Evolutionary conservation across 2,113 vertebrate genomes (phyloP).

Genomic region (Accipiter cooperii): DNA sequence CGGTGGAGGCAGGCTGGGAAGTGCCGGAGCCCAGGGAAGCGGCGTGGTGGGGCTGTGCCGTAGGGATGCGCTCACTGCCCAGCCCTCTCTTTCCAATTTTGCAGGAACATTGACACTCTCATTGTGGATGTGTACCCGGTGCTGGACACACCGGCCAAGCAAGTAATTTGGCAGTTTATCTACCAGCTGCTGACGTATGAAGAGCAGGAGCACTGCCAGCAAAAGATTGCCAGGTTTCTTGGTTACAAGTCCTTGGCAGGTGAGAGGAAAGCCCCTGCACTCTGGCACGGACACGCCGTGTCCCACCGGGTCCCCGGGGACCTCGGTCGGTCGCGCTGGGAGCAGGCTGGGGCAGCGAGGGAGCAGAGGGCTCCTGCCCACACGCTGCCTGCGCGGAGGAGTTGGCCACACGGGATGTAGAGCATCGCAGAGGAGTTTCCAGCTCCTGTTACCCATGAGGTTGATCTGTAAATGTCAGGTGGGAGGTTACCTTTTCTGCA

Average conservation of each 20-base stretch:
- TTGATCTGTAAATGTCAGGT: neutral
- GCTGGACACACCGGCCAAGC: conserved; percentile 95
- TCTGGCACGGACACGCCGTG: rapidly evolving
- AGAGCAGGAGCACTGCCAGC: conserved; percentile 95
- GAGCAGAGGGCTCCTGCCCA: neutral
- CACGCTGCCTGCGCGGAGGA: neutral
- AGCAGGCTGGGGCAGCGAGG: neutral
- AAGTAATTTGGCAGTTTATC: conserved; percentile 97
- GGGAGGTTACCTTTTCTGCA: neutral
- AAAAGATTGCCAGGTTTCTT: conserved; percentile 94
- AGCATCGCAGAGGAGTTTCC: neutral
- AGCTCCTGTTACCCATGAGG: neutral
- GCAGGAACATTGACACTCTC: conserved; percentile 94
- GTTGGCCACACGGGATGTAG: rapidly evolving
- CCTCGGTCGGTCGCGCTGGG: rapidly evolving
- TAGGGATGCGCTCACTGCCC: neutral
- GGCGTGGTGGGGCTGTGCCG: rapidly evolving
- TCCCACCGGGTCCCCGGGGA: neutral
- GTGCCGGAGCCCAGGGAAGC: rapidly evolving
- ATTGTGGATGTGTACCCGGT: conserved; percentile 94
- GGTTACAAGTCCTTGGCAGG: conserved; percentile 84
- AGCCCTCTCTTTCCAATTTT: neutral
- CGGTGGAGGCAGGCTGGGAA: neutral
- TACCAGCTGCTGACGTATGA: conserved; percentile 97
- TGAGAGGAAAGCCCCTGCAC: neutral